Conservation (phyloP, 2,113 vertebrate genomes). For the Epinephelus fuscoguttatus region DNA sequence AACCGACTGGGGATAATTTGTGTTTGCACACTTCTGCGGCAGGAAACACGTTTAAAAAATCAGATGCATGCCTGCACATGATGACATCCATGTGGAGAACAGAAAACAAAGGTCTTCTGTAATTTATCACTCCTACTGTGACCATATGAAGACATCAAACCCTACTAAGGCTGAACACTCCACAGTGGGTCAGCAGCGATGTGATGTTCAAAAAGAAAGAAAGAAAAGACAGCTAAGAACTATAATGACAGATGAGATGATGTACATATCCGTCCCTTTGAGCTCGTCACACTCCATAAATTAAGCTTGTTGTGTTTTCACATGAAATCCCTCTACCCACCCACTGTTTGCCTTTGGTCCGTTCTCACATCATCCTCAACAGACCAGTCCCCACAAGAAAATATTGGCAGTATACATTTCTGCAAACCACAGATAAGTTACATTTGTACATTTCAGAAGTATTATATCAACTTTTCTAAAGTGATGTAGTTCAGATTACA, state of each 20-base stretch:
- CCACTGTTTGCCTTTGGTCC: slow-evolving; percentile 27
- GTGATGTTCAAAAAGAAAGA: slow-evolving; percentile 47
- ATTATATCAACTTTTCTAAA: no score
- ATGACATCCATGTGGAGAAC: slow-evolving; percentile 60
- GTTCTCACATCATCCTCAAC: slow-evolving; percentile 18
- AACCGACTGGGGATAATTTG: slow-evolving; percentile 36
- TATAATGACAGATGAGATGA: slow-evolving; percentile 59
- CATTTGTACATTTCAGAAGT: no score
- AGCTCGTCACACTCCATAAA: slow-evolving; percentile 64
- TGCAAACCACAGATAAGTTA: no score
- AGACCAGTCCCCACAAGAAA: no score
- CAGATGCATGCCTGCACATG: slow-evolving; percentile 44
- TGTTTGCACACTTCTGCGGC: slow-evolving; percentile 21
- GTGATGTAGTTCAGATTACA: no score
- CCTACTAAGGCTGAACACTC: slow-evolving; percentile 10
- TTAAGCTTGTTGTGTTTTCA: slow-evolving; percentile 60
- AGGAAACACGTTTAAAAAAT: slow-evolving; percentile 42
- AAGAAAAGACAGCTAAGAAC: slow-evolving; percentile 34
- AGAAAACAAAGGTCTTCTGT: slow-evolving; percentile 5
- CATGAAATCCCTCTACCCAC: slow-evolving; percentile 7
- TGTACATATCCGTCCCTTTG: slow-evolving; percentile 57
- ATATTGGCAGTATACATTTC: no score
- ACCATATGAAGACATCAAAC: slow-evolving; percentile 76
- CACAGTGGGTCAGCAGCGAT: slow-evolving; percentile 45
- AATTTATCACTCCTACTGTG: slow-evolving; percentile 63